Evolutionary conservation across 2,888 invertebrate genomes (phyloP).

Genomic region (Acanthococcus lagerstroemiae): DNA sequence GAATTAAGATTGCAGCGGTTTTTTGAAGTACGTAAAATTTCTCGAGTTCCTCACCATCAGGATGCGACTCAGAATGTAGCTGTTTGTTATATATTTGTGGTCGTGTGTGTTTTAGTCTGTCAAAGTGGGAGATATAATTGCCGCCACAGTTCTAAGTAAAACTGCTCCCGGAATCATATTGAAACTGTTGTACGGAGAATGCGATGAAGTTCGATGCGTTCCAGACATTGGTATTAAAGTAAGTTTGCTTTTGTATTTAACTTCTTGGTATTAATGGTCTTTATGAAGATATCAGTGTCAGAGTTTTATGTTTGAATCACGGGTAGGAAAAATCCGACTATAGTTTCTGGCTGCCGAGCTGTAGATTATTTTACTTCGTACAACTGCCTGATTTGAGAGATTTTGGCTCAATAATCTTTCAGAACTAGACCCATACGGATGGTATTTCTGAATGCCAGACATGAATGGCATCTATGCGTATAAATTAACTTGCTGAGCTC

Average conservation of each 20-base stretch:
- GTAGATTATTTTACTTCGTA: no score
- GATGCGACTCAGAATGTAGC: constrained; percentile 5
- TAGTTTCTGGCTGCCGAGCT: no score
- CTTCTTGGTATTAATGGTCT: no score
- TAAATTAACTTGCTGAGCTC: no score
- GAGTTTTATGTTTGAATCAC: no score
- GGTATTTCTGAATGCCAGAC: no score
- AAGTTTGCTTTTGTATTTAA: constrained; percentile 39
- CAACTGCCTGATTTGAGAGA: no score
- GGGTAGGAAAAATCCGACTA: no score
- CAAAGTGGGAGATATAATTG: constrained; percentile 57
- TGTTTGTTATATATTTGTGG: constrained; percentile 8
- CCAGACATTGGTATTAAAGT: constrained; percentile 76
- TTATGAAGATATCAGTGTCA: no score
- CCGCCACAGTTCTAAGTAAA: constrained; percentile 66
- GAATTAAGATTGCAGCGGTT: constrained; percentile 67
- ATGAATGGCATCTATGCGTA: no score
- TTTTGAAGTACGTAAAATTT: constrained; percentile 55
- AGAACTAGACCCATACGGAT: no score
- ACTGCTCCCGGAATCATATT: constrained; percentile 62
- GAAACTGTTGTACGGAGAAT: constrained; percentile 74
- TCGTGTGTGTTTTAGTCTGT: constrained; percentile 19
- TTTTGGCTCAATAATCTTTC: no score
- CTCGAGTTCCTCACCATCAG: neutral
- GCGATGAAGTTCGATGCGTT: constrained; percentile 65